Percentiles rank a stretch among this genome's conserved stretches.
These are phyloP conservation scores for Drosophila kanekoi DNA, from an alignment of 2,888 invertebrate genomes.

Conservation along the genomic window DNA sequence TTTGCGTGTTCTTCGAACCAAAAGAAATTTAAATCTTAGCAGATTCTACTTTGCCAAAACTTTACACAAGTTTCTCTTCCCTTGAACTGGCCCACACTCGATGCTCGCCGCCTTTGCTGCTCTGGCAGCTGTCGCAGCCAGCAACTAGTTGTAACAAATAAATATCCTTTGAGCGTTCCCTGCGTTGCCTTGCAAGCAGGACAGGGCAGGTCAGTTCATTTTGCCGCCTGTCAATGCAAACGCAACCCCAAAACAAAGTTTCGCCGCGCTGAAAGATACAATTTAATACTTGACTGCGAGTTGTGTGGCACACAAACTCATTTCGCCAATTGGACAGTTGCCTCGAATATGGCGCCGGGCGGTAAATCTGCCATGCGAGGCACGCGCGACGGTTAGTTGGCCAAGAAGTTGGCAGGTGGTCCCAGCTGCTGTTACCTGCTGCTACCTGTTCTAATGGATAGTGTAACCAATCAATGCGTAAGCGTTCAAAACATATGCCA, in stretches of 20 bases:
- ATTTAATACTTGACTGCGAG: conserved; percentile 76
- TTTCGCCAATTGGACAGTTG: conserved; percentile 40
- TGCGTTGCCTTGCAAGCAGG: neutral
- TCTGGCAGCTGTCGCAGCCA: conserved; percentile 11
- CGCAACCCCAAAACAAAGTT: conserved; percentile 36
- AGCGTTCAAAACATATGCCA: conserved; percentile 64
- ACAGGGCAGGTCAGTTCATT: conserved; percentile 45
- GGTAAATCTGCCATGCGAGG: conserved; percentile 61
- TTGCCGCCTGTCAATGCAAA: conserved; percentile 49
- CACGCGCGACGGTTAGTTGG: conserved; percentile 61
- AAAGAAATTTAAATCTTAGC: conserved; percentile 9
- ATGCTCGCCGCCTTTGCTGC: no score
- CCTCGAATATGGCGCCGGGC: conserved; percentile 3
- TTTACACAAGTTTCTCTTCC: conserved; percentile 3
- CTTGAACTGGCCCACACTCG: neutral
- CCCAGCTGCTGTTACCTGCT: conserved; percentile 28
- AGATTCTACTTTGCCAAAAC: conserved; percentile 1
- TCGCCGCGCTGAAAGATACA: conserved; percentile 63
- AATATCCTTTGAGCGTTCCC: conserved; percentile 19
- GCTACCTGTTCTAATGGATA: conserved; percentile 50
- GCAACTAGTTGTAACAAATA: conserved; percentile 45
- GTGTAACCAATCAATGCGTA: conserved; percentile 73
- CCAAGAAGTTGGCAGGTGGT: conserved; percentile 37
- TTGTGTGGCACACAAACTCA: conserved; percentile 58
- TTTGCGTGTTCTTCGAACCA: neutral